Evolutionary conservation across 2,113 vertebrate species (phyloP), one percentile per base, ranked within the genome.

Genomic region (Gallinago undulata): DNA sequence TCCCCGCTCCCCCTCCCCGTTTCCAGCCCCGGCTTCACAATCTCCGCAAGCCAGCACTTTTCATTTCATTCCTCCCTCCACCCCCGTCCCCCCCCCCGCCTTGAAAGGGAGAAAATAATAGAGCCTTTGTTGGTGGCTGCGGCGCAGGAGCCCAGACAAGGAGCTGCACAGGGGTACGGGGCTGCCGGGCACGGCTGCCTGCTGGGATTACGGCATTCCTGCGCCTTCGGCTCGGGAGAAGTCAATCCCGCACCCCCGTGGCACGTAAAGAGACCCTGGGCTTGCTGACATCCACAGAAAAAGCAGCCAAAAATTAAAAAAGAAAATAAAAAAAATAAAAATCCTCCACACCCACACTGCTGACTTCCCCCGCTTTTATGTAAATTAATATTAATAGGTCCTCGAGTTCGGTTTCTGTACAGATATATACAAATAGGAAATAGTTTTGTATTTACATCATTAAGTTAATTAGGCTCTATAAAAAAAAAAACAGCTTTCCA

Each of bases 401-500:
- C 89, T 78, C 1, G 0, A 60, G 76, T 85, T 47, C 6, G 6
- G n/a, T 68, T 57, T 90, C 74, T 90, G 83, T 84, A 97, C 93
- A 97, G 84, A 97, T 76, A 98, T 96, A 97, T 94, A 98, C 96
- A 97, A 93, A 96, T 90, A 98, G 80, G 84, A 93, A 97, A 88
- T 67, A 24, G 62, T 13, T 64, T 23, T 39, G 0, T 98, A 98
- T 98, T 84, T 98, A 98, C 97, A 98, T 96, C 95, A 97, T 98
- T 98, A 98, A 98, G 97, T 98, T 98, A 96, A 96, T 96, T 95
- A 95, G 94, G 89, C 39, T 97, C 93, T 94, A 74, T 96, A 97
- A 95, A 98, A 97, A 66, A 39, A 39, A 67, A 82, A 64, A 48
- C 53, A 92, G 84, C 57, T 82, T 92, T 96, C 94, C 97, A 92